A percentile compares a stretch with the other conserved stretches of the same genome.
phyloP scores from a whole-genome alignment of 1,140 invertebrate species.

The Habropoda laboriosa region DNA sequence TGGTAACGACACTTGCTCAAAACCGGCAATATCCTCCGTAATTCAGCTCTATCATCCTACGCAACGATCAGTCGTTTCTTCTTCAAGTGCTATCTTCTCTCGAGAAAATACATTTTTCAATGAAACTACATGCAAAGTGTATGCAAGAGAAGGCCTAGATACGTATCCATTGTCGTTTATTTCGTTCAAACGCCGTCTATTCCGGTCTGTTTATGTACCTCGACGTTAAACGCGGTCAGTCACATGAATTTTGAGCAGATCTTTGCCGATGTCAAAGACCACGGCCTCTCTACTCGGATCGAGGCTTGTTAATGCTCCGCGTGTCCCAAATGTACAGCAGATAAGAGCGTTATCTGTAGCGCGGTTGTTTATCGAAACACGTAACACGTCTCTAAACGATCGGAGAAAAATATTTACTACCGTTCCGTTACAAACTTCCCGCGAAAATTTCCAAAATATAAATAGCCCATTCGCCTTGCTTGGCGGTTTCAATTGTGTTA shows the following conservation, averaged over 20 bases:
- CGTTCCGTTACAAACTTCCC: background rate
- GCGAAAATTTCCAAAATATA: background rate
- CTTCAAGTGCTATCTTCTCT: too few relatives aligned
- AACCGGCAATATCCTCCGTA: too few relatives aligned
- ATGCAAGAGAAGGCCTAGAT: background rate
- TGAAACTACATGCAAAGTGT: background rate
- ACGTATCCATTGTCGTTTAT: background rate
- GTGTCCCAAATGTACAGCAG: background rate
- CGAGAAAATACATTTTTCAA: too few relatives aligned
- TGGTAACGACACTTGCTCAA: too few relatives aligned
- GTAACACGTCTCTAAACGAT: background rate
- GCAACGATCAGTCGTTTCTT: too few relatives aligned
- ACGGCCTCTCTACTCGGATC: background rate
- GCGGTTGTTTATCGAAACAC: background rate
- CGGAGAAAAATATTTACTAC: constrained; percentile 15
- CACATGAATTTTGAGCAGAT: background rate
- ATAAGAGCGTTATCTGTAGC: constrained; percentile 13
- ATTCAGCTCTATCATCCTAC: too few relatives aligned
- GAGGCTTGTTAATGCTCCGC: background rate
- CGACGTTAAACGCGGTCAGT: background rate
- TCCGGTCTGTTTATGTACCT: background rate
- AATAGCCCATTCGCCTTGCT: too few relatives aligned
- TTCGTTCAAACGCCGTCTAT: background rate
- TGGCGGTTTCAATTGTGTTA: too few relatives aligned
- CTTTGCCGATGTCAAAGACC: constrained; percentile 20